Evolutionary conservation across 2,797 vertebrate genomes (phyloP).

Genomic region (Loris lydekkerianus): DNA sequence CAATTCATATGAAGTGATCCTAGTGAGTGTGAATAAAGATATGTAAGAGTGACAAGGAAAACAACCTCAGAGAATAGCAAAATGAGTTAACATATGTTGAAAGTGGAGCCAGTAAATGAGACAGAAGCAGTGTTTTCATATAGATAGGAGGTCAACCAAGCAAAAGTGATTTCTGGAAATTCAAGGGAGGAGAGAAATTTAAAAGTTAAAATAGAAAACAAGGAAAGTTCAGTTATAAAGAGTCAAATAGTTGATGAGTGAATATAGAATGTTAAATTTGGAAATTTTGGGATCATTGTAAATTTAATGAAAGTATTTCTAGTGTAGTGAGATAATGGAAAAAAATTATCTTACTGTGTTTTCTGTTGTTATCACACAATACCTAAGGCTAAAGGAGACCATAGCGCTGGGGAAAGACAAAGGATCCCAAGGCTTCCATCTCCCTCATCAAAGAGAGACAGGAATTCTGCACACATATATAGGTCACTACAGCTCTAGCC

Average conservation of each 20-base stretch:
- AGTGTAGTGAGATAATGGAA: neutral
- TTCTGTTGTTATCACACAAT: neutral
- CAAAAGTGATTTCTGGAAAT: neutral
- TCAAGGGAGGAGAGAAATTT: neutral
- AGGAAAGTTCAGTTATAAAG: neutral
- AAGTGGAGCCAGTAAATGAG: neutral
- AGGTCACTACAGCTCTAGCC: too few species aligned
- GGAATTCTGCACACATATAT: too few species aligned
- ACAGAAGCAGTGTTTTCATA: neutral
- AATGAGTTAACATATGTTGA: neutral
- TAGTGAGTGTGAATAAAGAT: neutral
- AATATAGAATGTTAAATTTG: neutral
- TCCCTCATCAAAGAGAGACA: too few species aligned
- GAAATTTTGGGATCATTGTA: neutral
- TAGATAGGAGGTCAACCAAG: neutral
- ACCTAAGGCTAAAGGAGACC: neutral
- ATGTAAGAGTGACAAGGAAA: neutral
- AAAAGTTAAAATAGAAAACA: neutral
- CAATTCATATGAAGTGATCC: constrained; percentile 30
- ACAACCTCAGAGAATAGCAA: constrained; percentile 12
- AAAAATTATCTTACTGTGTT: neutral
- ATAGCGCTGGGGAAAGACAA: too few species aligned
- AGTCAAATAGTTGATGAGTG: neutral
- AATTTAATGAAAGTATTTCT: constrained; percentile 13
- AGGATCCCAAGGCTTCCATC: too few species aligned